phyloP scores from a whole-genome alignment of 2,888 invertebrate genomes.

The Syrphus vitripennis region DNA sequence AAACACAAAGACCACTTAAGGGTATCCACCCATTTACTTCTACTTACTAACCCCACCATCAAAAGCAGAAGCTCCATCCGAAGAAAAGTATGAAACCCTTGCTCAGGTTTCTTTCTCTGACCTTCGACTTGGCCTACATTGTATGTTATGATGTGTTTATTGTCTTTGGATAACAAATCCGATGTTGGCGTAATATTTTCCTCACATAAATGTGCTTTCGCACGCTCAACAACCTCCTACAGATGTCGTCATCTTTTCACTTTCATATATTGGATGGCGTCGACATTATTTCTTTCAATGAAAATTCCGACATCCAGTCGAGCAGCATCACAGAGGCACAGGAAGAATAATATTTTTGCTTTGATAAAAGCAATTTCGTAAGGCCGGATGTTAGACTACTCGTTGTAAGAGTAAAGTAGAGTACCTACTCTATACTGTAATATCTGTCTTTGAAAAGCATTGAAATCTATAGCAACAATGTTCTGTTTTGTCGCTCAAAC shows the following conservation, averaged over 20 bases:
- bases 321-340: not conserved
- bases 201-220: not conserved
- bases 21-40: not conserved
- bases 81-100: not conserved
- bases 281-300: conserved; percentile 2
- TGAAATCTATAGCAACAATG: not conserved
- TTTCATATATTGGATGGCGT: not conserved
- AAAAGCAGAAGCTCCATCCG: too few species aligned
- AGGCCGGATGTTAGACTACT: not conserved
- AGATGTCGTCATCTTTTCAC: conserved; percentile 6
- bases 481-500: not conserved
- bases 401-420: not conserved
- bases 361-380: not conserved
- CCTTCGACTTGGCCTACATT: not conserved
- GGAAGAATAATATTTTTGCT: not conserved
- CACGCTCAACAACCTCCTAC: not conserved
- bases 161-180: not conserved
- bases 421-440: too few species aligned
- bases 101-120: not conserved
- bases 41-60: too few species aligned
- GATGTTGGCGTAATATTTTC: not conserved
- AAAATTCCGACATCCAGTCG: not conserved
- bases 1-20: not conserved
- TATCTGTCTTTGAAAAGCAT: not conserved
- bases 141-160: not conserved